These are phyloP conservation scores for Enchytraeus crypticus DNA, from an alignment of 2,888 invertebrate species.

Conservation along the genomic window DNA sequence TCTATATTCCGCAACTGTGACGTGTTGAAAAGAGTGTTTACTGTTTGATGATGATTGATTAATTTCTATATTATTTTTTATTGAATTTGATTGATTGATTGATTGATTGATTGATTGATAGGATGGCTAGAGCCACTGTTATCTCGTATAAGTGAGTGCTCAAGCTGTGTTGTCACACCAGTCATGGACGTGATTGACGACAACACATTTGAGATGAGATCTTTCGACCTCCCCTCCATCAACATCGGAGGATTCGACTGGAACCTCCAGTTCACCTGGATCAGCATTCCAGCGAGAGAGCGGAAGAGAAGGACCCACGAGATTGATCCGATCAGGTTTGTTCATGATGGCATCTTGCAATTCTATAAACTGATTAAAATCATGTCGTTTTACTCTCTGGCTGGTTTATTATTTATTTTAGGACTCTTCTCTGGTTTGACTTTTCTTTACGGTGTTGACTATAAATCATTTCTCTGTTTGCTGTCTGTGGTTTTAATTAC, in stretches of 20 bases:
- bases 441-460: too few species aligned
- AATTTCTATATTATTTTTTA: too few species aligned
- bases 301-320: conserved; percentile 33
- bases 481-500: background rate
- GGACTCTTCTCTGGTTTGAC: too few species aligned
- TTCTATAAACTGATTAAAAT: too few species aligned
- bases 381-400: too few species aligned
- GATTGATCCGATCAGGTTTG: conserved; percentile 38
- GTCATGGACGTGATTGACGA: conserved; percentile 64
- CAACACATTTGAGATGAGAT: conserved; percentile 80
- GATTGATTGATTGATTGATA: too few species aligned
- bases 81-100: too few species aligned
- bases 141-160: conserved; percentile 37
- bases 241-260: conserved; percentile 58
- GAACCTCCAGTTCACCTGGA: conserved; percentile 87
- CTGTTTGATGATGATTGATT: too few species aligned
- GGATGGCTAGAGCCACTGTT: conserved; percentile 49
- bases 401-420: too few species aligned
- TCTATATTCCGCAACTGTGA: too few species aligned
- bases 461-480: background rate
- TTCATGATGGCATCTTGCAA: background rate
- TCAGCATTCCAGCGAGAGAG: conserved; percentile 75
- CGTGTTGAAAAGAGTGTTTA: too few species aligned
- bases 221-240: conserved; percentile 50
- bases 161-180: conserved; percentile 44